A percentile compares a stretch with the other conserved stretches of the same genome.
These are phyloP conservation scores for Podarcis muralis DNA, from an alignment of 2,113 vertebrate genomes.

Conservation along the genomic window DNA sequence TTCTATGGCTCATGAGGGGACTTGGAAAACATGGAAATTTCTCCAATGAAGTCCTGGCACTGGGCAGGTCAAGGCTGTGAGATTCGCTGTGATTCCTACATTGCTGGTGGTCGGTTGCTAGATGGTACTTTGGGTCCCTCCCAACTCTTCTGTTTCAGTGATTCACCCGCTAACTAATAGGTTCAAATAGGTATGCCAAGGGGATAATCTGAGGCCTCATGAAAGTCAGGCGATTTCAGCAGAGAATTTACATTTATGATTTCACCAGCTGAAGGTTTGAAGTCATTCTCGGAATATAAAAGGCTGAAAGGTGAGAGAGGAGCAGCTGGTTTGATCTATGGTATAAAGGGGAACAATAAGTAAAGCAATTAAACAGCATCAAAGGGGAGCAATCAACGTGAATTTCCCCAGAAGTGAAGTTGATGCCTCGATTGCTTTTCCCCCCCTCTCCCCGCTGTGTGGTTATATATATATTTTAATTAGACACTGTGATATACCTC, in stretches of 20 bases:
- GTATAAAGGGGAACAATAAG: neutral
- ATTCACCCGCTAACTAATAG: too few species aligned
- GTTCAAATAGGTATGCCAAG: neutral
- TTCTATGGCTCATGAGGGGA: slow-evolving; percentile 9
- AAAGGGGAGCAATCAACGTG: slow-evolving; percentile 64
- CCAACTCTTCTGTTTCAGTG: too few species aligned
- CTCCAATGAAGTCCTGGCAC: too few species aligned
- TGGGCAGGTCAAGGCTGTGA: too few species aligned
- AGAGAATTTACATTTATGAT: neutral
- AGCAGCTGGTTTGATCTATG: neutral
- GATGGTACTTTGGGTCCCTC: too few species aligned
- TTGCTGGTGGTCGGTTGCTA: too few species aligned
- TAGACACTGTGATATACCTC: slow-evolving; percentile 55
- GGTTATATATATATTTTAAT: slow-evolving; percentile 58
- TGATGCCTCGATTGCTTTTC: slow-evolving; percentile 40
- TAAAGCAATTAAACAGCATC: slow-evolving; percentile 68
- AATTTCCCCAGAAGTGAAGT: slow-evolving; percentile 68
- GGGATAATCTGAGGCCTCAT: neutral
- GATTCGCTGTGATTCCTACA: too few species aligned
- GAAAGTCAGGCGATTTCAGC: neutral
- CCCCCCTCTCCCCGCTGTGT: slow-evolving; percentile 41
- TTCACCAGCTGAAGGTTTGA: neutral
- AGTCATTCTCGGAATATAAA: neutral
- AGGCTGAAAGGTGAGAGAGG: neutral
- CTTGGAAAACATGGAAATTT: slow-evolving; percentile 24